These are phyloP conservation scores for Octopus sinensis DNA, from an alignment of 1,140 invertebrate genomes.

Conservation along the genomic window DNA sequence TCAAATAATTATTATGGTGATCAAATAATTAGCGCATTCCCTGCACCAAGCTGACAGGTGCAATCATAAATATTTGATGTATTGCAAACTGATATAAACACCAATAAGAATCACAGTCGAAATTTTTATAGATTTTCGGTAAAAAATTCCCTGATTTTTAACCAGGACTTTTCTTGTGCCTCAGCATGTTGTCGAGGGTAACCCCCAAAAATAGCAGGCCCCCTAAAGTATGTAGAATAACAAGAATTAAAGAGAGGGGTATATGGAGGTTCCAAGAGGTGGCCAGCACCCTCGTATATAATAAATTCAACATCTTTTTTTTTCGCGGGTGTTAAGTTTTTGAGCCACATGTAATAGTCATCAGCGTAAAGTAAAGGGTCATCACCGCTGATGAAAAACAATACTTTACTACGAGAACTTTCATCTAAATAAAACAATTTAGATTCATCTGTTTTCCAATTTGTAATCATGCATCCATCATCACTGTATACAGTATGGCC, in stretches of 20 bases:
- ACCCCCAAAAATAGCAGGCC: constrained; percentile 29
- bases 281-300: constrained; percentile 34
- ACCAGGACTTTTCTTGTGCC: constrained; percentile 39
- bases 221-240: no score
- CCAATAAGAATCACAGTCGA: no score
- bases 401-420: neutral
- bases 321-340: neutral
- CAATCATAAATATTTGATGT: no score
- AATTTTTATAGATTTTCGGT: neutral
- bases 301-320: neutral
- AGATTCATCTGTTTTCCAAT: neutral
- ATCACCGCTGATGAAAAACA: neutral
- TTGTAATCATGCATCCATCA: neutral
- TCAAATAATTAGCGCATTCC: no score
- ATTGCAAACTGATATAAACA: no score
- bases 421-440: neutral
- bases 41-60: no score
- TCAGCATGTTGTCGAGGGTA: constrained; percentile 26
- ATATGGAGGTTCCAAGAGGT: constrained; percentile 43
- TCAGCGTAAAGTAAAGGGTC: neutral
- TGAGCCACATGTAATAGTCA: neutral
- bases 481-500: neutral
- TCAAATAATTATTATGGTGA: no score
- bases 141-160: constrained; percentile 29
- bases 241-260: constrained; percentile 25